phyloP scores from a whole-genome alignment of 2,113 vertebrate genomes.

The Tachuris rubrigastra region DNA sequence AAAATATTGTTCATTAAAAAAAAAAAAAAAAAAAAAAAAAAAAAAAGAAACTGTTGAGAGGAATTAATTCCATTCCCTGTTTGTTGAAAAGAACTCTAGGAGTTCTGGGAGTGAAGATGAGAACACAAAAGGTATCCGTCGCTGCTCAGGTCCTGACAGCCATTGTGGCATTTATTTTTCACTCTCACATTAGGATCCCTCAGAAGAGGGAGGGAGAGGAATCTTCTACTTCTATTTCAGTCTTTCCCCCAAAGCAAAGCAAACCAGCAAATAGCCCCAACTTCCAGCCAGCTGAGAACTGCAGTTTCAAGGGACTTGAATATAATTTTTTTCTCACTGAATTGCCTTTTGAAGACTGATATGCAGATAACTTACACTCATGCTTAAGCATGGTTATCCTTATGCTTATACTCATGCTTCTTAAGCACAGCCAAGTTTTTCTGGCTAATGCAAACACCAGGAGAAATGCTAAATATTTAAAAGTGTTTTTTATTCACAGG shows the following conservation, averaged over 20 bases:
- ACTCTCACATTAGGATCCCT: background rate
- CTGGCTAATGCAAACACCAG: background rate
- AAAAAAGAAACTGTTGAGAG: background rate
- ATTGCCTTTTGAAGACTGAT: background rate
- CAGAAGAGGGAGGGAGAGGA: background rate
- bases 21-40: background rate
- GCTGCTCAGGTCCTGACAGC: background rate
- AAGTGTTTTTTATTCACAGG: background rate
- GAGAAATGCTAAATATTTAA: background rate
- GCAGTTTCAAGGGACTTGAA: background rate
- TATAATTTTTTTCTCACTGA: background rate
- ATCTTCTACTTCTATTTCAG: background rate
- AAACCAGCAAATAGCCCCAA: background rate
- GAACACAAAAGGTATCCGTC: background rate
- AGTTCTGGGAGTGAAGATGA: background rate
- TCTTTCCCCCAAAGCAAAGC: background rate
- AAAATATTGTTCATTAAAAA: background rate
- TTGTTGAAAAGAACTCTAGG: background rate
- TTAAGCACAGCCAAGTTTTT: background rate
- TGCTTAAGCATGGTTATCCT: background rate
- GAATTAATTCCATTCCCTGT: background rate
- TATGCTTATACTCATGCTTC: background rate
- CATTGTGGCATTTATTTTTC: accelerated
- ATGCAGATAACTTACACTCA: background rate
- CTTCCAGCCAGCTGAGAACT: background rate